Evolutionary conservation across 2,797 vertebrate genomes (phyloP), one percentile per base, ranked within the genome.

Genomic region (Pseudochromis fuscus): DNA sequence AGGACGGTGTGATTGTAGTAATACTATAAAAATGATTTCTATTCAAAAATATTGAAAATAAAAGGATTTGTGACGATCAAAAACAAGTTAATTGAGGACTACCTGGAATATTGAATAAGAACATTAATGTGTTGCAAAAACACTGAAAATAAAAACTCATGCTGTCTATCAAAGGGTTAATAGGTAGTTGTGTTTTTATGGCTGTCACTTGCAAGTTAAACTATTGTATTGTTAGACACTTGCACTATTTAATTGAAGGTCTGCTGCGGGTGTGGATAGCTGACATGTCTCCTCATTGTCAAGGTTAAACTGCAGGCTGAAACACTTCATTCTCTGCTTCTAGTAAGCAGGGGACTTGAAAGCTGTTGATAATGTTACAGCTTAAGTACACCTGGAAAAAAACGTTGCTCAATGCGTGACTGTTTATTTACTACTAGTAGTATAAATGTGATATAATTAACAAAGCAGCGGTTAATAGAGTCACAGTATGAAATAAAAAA

Each of bases 271-370:
- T 30, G 25, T 8, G 4, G 27, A n/a, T 15, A 30, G 25, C 0
- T 42, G 70, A 67, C 48, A 63, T 37, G 46, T 38, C 56, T 46
- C 5, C 40, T 76, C 53, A 30, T 4, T 23, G 63, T 79, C 79
- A 84, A 86, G 81, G 81, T 89, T 82, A 85, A 19, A 78, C 68
- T 21, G 16, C 19, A 73, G 15, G 18, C 25, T 59, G 2, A 33
- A 62, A 48, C 31, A 25, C 40, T 31, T 25, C 12, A 51, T 28
- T 21, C n/a, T 8, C 44, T 44, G 7, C 38, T 64, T 23, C 27
- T 44, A 60, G 23, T 21, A 56, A 38, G 28, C 7, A 8, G 10
- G 40, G n/a, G 4, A 45, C 21, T 35, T 15, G 2, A 30, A 30
- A 15, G 35, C 13, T 15, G 10, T 7, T 30, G 4, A 10, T 18